Percentiles rank a stretch among this genome's conserved stretches.
phyloP scores from a whole-genome alignment of 2,888 invertebrate genomes.

The Drosophila yooni region DNA sequence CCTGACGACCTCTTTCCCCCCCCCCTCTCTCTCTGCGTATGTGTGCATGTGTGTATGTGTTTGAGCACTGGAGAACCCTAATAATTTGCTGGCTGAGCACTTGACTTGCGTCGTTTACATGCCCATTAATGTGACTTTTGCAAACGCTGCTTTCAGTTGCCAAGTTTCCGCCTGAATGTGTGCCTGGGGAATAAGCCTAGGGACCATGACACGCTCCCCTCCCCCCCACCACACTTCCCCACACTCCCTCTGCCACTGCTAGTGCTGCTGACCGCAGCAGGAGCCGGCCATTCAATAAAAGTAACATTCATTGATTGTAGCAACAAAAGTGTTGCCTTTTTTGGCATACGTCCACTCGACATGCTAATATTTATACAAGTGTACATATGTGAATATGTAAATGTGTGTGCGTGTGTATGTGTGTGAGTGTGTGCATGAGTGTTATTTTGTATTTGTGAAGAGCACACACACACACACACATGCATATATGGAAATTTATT shows the following conservation, averaged over 20 bases:
- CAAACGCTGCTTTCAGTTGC: constrained; percentile 54
- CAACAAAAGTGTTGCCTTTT: constrained; percentile 57
- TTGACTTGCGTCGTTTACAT: constrained; percentile 70
- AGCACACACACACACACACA: constrained; percentile 10
- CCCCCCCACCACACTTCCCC: too few species aligned
- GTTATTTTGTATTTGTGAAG: constrained; percentile 7
- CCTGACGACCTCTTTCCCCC: not conserved
- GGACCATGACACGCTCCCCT: not conserved
- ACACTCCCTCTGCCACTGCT: not conserved
- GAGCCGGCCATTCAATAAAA: constrained; percentile 7
- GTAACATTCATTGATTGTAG: constrained; percentile 49
- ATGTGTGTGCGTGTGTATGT: not conserved
- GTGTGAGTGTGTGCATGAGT: not conserved
- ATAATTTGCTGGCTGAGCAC: constrained; percentile 75
- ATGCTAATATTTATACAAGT: constrained; percentile 46
- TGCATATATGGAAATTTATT: constrained; percentile 43
- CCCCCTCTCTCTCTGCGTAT: not conserved
- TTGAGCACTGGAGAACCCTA: constrained; percentile 47
- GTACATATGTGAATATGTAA: not conserved
- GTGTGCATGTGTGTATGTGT: constrained; percentile 1
- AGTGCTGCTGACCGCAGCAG: constrained; percentile 16
- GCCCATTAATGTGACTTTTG: constrained; percentile 77
- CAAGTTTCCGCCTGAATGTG: constrained; percentile 38
- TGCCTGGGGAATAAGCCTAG: constrained; percentile 38
- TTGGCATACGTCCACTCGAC: constrained; percentile 38